Base-by-base conservation (phyloP, 1,140 invertebrate genomes). In the Drosophila sp. region DNA sequence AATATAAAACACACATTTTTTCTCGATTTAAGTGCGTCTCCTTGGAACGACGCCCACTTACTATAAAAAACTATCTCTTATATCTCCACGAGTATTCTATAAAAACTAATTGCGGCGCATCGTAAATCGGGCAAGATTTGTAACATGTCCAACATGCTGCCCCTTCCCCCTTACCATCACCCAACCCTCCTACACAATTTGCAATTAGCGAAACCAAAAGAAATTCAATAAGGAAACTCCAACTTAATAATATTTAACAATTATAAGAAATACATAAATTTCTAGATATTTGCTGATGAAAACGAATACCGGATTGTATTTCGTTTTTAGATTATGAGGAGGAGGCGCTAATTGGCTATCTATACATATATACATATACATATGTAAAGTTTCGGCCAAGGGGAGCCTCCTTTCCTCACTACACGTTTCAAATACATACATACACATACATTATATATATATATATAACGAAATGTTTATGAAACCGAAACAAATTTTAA, bases 401-500 rank as follows among this genome's bases (percentile, higher is more conserved):
- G 29, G 33, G 35, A 11, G 58, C 67, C 27, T 30, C 56, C 66
- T 69, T 64, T 58, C 17, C 17, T 17, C 32, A 64, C 63, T 47
- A 73, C 65, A 70, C 66, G 80, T 83, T 71, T 77, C 77, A 73
- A 77, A 77, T 29, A 86, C 73, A 77, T 65, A 30, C 30, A 30
- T 30, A 30, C 30, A 30, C 4, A 38, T 38, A 38, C 35, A 11
- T 38, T 64, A 66, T 68, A 69, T 60, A 44, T 23, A 30, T 29
- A 58, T 35, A 57, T 58, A 38, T 30, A 38, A 41, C 35, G 27
- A n/a, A 35, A 25, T 40, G 25, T 40, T 61, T 38, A 58, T 58
- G 55, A 72, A 61, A 33, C 44, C 63, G 40, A 75, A 69, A 72
- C 41, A 70, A 79, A 80, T 89, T 89, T 89, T 87, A 87, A 89